Conservation (phyloP, 2,113 vertebrate genomes). For the Cercocebus atys region DNA sequence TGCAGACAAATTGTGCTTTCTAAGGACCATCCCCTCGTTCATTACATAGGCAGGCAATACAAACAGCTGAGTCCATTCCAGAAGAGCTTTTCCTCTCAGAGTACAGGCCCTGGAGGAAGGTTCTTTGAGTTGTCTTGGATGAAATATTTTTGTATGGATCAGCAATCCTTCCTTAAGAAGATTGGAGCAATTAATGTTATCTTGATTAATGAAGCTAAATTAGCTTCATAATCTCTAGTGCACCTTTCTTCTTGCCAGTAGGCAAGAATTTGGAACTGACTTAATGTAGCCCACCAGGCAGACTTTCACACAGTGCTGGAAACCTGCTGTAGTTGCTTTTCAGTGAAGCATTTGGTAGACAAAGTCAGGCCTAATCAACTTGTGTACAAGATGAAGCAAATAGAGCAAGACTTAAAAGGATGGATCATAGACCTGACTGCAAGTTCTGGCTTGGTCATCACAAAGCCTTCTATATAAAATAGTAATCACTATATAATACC, state of each 20-base stretch:
- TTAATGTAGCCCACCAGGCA: background rate
- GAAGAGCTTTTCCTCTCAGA: background rate
- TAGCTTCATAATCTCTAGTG: slow-evolving; percentile 14
- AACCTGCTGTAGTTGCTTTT: background rate
- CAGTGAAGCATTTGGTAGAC: background rate
- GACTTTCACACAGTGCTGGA: background rate
- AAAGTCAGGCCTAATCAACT: background rate
- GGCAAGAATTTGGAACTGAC: background rate
- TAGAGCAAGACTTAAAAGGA: background rate
- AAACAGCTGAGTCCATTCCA: background rate
- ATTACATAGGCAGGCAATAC: background rate
- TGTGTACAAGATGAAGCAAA: background rate
- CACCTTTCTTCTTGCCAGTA: background rate
- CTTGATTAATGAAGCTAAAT: slow-evolving; percentile 59
- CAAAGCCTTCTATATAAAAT: background rate
- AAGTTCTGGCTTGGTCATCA: background rate
- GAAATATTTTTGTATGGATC: slow-evolving; percentile 7
- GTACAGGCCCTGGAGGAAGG: background rate
- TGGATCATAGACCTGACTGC: background rate
- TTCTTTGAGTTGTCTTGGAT: background rate
- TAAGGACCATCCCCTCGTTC: too few relatives aligned
- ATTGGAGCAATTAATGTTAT: slow-evolving; percentile 35
- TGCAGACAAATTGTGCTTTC: background rate
- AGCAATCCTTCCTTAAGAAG: slow-evolving; percentile 14
- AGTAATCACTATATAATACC: background rate